Conservation (phyloP, 2,888 invertebrate species). For the Cremastinae sp. region DNA sequence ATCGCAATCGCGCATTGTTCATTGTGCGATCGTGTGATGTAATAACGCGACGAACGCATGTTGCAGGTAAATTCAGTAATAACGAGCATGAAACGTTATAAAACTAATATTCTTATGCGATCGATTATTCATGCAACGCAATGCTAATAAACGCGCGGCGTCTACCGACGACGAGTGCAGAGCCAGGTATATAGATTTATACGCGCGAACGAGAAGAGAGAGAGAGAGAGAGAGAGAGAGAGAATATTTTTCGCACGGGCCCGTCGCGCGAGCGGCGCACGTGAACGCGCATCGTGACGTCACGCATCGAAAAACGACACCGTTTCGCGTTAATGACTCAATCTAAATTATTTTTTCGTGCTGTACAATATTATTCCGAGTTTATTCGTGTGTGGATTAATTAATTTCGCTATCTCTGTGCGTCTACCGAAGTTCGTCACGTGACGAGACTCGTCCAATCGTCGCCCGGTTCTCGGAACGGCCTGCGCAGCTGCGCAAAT, state of each 20-base stretch:
- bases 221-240: not conserved
- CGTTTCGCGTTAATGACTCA: conserved; percentile 12
- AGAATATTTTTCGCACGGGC: not conserved
- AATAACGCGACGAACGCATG: not conserved
- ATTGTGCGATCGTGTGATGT: conserved; percentile 39
- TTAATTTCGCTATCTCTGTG: no score
- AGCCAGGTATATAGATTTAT: not conserved
- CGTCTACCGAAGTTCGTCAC: no score
- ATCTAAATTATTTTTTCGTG: no score
- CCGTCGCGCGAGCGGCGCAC: conserved; percentile 40
- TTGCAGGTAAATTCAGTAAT: no score
- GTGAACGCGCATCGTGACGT: conserved; percentile 55
- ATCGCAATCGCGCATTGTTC: conserved; percentile 54
- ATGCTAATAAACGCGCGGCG: not conserved
- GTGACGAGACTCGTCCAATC: not conserved
- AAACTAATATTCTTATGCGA: not conserved
- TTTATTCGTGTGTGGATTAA: no score
- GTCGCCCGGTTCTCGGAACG: no score
- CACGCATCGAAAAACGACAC: conserved; percentile 29
- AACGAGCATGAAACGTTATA: not conserved
- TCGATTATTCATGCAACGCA: not conserved
- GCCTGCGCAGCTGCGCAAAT: conserved; percentile 1
- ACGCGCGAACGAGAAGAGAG: not conserved
- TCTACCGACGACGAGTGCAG: not conserved
- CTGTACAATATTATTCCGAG: no score